A percentile compares a stretch with the other conserved stretches of the same genome.
Conservation (phyloP, 2,888 invertebrate genomes). For the Limnephilus lunatus region DNA sequence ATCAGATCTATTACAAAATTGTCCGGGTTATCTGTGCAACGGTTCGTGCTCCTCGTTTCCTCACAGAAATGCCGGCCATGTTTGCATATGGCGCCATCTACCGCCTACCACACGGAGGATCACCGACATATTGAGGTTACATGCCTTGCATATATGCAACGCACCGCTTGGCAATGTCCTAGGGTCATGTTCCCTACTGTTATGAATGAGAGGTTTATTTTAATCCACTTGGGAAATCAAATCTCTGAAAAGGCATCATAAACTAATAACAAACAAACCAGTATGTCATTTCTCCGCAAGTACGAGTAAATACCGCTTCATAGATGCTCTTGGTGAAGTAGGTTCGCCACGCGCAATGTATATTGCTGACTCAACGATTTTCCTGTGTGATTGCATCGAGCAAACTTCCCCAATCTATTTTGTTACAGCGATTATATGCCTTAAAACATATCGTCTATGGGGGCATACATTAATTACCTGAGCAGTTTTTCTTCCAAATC, state of each 20-base stretch:
- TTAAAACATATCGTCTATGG: no score
- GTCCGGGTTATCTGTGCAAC: background rate
- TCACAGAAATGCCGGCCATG: background rate
- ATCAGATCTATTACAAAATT: background rate
- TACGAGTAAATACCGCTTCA: background rate
- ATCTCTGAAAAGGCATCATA: background rate
- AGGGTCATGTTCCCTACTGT: background rate
- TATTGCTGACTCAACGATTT: background rate
- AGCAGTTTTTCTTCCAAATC: no score
- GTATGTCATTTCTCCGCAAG: background rate
- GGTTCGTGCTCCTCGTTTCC: background rate
- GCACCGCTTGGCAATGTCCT: background rate
- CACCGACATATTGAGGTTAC: background rate
- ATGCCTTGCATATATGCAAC: background rate
- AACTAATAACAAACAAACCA: background rate
- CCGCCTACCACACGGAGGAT: background rate
- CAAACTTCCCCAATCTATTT: background rate
- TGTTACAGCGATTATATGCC: no score
- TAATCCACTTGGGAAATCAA: no score
- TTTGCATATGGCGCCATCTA: slow-evolving; percentile 22
- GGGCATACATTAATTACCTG: no score
- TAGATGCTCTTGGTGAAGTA: background rate
- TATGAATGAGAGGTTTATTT: background rate
- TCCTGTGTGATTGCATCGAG: background rate
- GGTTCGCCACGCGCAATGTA: background rate